Conservation (phyloP, 2,888 invertebrate species). For the Pterostichus niger region DNA sequence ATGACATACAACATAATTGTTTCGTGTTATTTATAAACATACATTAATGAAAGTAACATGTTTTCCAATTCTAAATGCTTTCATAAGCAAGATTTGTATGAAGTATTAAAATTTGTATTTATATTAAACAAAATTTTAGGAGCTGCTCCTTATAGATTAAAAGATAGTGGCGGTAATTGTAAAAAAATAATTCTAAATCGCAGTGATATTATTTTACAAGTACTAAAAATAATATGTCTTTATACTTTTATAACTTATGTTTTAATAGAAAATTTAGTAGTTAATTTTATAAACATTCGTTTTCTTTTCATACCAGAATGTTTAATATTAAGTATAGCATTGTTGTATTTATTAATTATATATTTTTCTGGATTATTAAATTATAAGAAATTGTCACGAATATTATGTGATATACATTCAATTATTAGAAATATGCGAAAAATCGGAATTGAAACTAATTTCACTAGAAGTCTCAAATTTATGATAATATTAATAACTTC, state of each 20-base stretch:
- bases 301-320: not conserved
- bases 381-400: not conserved
- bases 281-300: not conserved
- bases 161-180: not conserved
- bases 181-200: not conserved
- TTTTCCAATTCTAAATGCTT: not conserved
- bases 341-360: not conserved
- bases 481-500: not conserved
- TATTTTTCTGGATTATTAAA: not conserved
- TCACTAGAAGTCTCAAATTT: not conserved
- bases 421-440: not conserved
- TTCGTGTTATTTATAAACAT: too few species aligned
- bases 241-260: not conserved
- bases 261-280: not conserved
- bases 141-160: not conserved
- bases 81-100: slow-evolving; percentile 2
- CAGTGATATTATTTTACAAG: not conserved
- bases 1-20: too few species aligned
- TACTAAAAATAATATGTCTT: not conserved
- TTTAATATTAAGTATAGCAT: not conserved
- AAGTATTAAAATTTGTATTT: not conserved
- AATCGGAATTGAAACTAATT: not conserved
- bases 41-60: not conserved
- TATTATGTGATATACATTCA: slow-evolving; percentile 6
- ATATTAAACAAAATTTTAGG: not conserved